Evolutionary conservation across 2,888 invertebrate genomes (phyloP).

Genomic region (Fragum fragum): DNA sequence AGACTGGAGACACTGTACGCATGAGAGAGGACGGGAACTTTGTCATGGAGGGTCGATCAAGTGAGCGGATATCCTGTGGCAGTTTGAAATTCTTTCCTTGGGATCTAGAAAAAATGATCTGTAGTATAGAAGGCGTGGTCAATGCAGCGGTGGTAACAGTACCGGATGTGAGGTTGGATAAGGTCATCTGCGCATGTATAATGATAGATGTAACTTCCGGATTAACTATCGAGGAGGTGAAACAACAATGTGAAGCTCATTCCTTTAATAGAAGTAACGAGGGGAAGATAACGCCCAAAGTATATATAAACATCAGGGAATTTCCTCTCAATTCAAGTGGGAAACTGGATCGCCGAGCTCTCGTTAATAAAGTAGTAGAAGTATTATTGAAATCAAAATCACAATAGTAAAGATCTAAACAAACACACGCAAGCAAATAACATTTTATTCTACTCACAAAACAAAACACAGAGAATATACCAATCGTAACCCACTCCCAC

Average conservation of each 20-base stretch:
- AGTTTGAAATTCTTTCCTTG: slow-evolving; percentile 39
- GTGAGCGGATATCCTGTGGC: slow-evolving; percentile 41
- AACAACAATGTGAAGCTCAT: slow-evolving; percentile 15
- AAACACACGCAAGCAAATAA: too few species aligned
- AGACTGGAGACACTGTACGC: slow-evolving; percentile 41
- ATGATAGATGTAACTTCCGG: neutral
- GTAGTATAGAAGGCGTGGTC: slow-evolving; percentile 15
- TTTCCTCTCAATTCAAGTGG: slow-evolving; percentile 32
- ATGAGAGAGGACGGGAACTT: slow-evolving; percentile 49
- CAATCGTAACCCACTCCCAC: too few species aligned
- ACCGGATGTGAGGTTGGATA: slow-evolving; percentile 41
- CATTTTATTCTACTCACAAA: too few species aligned
- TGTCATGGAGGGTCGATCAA: slow-evolving; percentile 39
- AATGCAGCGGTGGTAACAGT: slow-evolving; percentile 41
- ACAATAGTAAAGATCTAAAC: too few species aligned
- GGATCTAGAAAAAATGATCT: slow-evolving; percentile 33
- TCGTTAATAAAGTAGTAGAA: slow-evolving; percentile 1
- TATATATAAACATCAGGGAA: slow-evolving; percentile 27
- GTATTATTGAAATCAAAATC: too few species aligned
- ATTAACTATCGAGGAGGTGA: neutral
- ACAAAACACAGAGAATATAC: too few species aligned
- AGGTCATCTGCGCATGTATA: slow-evolving; percentile 53
- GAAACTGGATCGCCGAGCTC: slow-evolving; percentile 30
- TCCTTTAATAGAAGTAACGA: neutral
- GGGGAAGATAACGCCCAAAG: slow-evolving; percentile 19